Base-by-base conservation (phyloP, 2,888 invertebrate species). In the Eugnorisma glareosa region DNA sequence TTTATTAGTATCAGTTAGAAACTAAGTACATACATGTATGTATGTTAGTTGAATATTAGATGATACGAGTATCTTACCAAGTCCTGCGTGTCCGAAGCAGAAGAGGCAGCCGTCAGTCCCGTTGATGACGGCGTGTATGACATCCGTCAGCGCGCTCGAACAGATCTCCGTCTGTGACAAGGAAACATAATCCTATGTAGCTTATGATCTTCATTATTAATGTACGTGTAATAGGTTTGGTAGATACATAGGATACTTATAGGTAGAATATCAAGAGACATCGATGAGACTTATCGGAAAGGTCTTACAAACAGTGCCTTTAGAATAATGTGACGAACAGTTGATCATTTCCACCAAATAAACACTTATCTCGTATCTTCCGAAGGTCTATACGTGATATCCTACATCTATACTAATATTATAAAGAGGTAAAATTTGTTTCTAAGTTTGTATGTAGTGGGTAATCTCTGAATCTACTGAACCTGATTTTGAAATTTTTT, bases 111-210 rank as follows among this genome's bases (percentile, higher is more conserved):
- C 99, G 94, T 99, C 99, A 61, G 98, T 98, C 67, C 99, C 99
- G 91, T 99, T 99, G 93, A 99, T 98, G 89, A 99, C 99, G 61
- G 99, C 98, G 92, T 99, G 99, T 89, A 99, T 98, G 90, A 99
- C 99, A 94, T 99, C 99, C 81, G 99, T 98, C 89, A 99, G 97
- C 71, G 99, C 99, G 91, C 98, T 98, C 83, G 99, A 98, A 94
- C 99, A 99, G 87, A 99, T 98, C 96, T 99, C 99, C 90, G 98
- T 98, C 99, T 99, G 97, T 37, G 98, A 98, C 93, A 94, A 95
- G 8, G 24, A 75, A 73, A 81, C 40, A 40, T 40, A 37, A 43
- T 21, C 15, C 5, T 24, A 18, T 51, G 24, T 48, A 73, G 40
- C 6, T 37, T 5, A 1, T 11, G 5, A 21, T 31, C 1, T 59